Evolutionary conservation across 2,888 invertebrate species (phyloP).

Genomic region (Athalia cordata): DNA sequence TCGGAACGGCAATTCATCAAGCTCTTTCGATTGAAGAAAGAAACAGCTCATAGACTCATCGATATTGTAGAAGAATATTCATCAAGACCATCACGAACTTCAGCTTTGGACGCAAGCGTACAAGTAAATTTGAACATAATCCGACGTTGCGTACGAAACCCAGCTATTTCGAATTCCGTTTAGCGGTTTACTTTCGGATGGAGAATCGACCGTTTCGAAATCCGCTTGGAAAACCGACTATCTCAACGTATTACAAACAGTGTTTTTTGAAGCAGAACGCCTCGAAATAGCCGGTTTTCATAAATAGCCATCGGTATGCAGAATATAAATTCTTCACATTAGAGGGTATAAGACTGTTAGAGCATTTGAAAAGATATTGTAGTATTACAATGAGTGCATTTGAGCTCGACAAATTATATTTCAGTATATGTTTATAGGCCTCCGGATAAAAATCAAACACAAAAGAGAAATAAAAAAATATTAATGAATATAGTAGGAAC

Average conservation of each 20-base stretch:
- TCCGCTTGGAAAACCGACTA: background rate
- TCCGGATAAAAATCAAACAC: too few relatives aligned
- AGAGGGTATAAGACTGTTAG: too few relatives aligned
- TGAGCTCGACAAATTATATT: background rate
- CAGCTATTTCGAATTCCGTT: too few relatives aligned
- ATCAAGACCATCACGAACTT: background rate
- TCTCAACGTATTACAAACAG: background rate
- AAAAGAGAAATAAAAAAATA: too few relatives aligned
- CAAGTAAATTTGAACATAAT: slow-evolving; percentile 16
- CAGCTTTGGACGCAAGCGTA: slow-evolving; percentile 9
- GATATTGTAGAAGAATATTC: slow-evolving; percentile 23
- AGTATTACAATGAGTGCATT: too few relatives aligned
- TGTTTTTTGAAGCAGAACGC: too few relatives aligned
- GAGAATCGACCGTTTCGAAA: too few relatives aligned
- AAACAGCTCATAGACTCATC: background rate
- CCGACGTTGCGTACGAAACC: too few relatives aligned
- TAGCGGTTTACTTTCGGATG: too few relatives aligned
- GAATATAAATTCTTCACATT: background rate
- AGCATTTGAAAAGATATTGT: too few relatives aligned
- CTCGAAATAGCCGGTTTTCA: too few relatives aligned
- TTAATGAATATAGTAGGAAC: too few relatives aligned
- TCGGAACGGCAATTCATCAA: slow-evolving; percentile 16
- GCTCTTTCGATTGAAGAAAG: slow-evolving; percentile 14
- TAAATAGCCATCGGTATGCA: background rate
- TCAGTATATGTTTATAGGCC: background rate